A percentile compares a stretch with the other conserved stretches of the same genome.
phyloP scores from a whole-genome alignment of 37 sponge, comb jelly and placozoan species.

The Agelas oroides region DNA sequence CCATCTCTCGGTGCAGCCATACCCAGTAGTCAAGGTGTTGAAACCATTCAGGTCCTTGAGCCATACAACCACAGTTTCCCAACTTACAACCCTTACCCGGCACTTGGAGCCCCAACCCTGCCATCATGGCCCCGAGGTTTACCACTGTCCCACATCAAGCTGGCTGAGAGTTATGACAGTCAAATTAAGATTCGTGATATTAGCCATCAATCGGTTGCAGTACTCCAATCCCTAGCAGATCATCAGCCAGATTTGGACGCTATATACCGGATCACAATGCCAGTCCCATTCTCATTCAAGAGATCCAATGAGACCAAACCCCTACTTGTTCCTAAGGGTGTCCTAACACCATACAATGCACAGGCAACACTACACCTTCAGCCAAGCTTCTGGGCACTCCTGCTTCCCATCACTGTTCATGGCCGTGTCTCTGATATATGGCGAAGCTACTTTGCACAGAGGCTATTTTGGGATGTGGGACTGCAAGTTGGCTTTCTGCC shows the following conservation, averaged over 20 bases:
- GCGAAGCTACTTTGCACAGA: constrained; percentile 62
- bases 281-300: constrained; percentile 59
- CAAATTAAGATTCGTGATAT: neutral
- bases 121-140: constrained; percentile 73
- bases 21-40: neutral
- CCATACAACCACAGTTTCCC: constrained; percentile 56
- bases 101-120: constrained; percentile 37
- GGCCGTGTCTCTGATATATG: constrained; percentile 73
- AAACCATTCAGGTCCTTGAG: constrained; percentile 13
- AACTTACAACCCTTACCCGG: constrained; percentile 67
- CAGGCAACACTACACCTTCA: constrained; percentile 63
- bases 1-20: constrained; percentile 38
- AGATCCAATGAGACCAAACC: constrained; percentile 29
- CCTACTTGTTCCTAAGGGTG: constrained; percentile 43
- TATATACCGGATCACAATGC: constrained; percentile 58
- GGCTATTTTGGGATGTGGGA: constrained; percentile 62
- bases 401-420: constrained; percentile 53
- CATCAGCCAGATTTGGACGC: constrained; percentile 74
- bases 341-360: constrained; percentile 69
- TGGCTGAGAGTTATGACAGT: neutral
- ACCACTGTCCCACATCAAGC: constrained; percentile 53
- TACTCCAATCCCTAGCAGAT: constrained; percentile 70
- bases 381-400: constrained; percentile 42
- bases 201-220: constrained; percentile 8
- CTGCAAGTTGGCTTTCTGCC: constrained; percentile 36